Percentiles rank a stretch among this genome's conserved stretches.
These are phyloP conservation scores for Sebastes vulpes DNA, from an alignment of 2,797 vertebrate species.

Conservation along the genomic window DNA sequence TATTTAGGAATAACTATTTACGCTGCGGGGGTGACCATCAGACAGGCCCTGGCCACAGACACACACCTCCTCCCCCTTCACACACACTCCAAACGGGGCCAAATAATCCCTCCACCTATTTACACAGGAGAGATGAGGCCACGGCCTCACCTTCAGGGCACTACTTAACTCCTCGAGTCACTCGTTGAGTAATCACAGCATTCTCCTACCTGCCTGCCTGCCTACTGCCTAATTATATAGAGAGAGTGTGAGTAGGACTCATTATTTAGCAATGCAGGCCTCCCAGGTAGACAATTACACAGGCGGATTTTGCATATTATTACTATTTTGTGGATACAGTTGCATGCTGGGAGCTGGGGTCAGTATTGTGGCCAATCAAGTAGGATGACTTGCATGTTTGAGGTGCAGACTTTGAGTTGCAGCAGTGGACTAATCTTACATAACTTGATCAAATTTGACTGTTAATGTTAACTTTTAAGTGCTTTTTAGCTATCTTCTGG, in stretches of 20 bases:
- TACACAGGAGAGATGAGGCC: constrained; percentile 78
- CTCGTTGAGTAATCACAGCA: constrained; percentile 82
- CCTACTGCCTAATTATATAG: constrained; percentile 77
- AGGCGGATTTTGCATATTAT: constrained; percentile 38
- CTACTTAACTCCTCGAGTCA: constrained; percentile 81
- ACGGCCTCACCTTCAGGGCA: constrained; percentile 79
- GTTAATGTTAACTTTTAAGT: neutral
- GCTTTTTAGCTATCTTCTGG: neutral
- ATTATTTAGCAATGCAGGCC: constrained; percentile 75
- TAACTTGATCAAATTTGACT: neutral
- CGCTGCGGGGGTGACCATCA: constrained; percentile 75
- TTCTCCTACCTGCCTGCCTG: constrained; percentile 73
- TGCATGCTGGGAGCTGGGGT: constrained; percentile 33
- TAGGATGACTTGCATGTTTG: neutral
- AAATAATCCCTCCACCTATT: constrained; percentile 82
- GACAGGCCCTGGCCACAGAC: constrained; percentile 71
- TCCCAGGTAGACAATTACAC: constrained; percentile 72
- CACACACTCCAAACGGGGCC: constrained; percentile 53
- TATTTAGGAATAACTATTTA: constrained; percentile 81
- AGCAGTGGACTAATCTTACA: neutral
- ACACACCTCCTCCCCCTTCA: constrained; percentile 46
- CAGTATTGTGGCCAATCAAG: constrained; percentile 1
- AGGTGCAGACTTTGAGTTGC: neutral
- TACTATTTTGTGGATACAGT: constrained; percentile 50
- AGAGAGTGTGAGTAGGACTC: constrained; percentile 41